Conservation (phyloP, 92 coral and sea anemone genomes). For the Epizoanthus scotinus region DNA sequence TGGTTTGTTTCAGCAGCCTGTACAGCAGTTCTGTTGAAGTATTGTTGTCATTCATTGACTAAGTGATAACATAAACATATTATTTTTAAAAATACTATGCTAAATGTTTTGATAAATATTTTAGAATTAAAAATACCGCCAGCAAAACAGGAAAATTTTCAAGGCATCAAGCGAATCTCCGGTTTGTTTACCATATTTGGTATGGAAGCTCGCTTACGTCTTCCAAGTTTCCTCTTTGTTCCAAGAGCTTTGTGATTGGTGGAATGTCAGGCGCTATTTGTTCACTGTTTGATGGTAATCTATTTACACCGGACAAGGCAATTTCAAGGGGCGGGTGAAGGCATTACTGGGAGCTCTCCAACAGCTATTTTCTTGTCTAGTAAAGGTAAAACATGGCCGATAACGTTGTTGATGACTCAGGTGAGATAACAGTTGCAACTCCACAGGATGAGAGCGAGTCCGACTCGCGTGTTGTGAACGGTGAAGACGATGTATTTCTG, state of each 20-base stretch:
- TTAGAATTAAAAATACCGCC: too few species aligned
- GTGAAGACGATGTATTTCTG: conserved; percentile 20
- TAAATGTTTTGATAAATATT: too few species aligned
- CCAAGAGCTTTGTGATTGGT: conserved; percentile 65
- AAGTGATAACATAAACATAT: too few species aligned
- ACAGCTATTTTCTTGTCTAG: conserved; percentile 11
- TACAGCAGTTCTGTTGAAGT: too few species aligned
- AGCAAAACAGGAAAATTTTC: too few species aligned
- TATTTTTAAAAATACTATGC: too few species aligned
- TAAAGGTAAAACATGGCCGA: conserved; percentile 29
- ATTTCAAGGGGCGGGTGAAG: conserved; percentile 43
- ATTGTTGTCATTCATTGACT: too few species aligned
- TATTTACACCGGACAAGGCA: conserved; percentile 42
- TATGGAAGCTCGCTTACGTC: not conserved
- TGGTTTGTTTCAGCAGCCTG: too few species aligned
- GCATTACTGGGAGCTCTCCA: not conserved
- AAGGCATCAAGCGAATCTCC: conserved; percentile 20
- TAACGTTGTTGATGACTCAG: conserved; percentile 10
- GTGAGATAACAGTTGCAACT: not conserved
- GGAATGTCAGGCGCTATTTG: conserved; percentile 18
- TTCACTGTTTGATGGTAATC: conserved; percentile 35
- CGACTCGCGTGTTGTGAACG: conserved; percentile 27
- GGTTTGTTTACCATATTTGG: conserved; percentile 36
- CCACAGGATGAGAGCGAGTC: not conserved
- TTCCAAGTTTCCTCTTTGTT: conserved; percentile 40